Base-by-base conservation (phyloP, 1,140 invertebrate species). In the Brachionus manjavacas region DNA sequence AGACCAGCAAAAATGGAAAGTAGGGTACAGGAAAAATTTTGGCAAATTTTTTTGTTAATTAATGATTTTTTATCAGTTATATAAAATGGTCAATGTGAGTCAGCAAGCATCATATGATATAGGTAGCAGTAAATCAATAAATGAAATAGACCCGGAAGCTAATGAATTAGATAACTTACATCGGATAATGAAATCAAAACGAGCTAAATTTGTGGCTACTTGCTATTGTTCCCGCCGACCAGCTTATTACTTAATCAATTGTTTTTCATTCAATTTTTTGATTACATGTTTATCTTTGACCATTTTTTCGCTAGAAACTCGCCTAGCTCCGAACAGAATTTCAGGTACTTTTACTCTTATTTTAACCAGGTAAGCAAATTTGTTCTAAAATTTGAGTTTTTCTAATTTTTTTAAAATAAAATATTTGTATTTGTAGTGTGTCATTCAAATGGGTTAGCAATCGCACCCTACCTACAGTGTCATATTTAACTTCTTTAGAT, bases 191-290 rank as follows among this genome's bases (percentile, higher is more conserved):
- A 52, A 25, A 64, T 23, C 35, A 20, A 60, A 35, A 35, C 49
- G 52, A 46, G 31, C 79, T 16, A 81, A 81, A 81, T 64, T 81
- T 20, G 79, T 81, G 12, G 79, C 79, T 2, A 81, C 79, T 35
- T 81, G 79, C 14, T 81, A 64, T 35, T 81, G 79, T 68, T 81
- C 79, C 25, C n/a, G 79, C 23, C 20, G 79, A 66, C 79, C 79
- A 68, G 52, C 79, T n/a, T 81, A 81, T 23, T 81, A 81, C 16
- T 68, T 81, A 41, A 81, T 64, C 28, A 81, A 81, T 81, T 81
- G 79, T 35, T 68, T 49, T 46, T 83, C 81, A 25, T 83, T 68
- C 20, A 83, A 68, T 49, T 83, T 83, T 83, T 16, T 70, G 35
- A 83, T 83, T 6, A 70, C 41, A 16, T 16, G 64, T 28, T 68